A percentile compares a stretch with the other conserved stretches of the same genome.
Evolutionary conservation across 2,113 vertebrate genomes (phyloP).

Genomic region (Gallinago media): DNA sequence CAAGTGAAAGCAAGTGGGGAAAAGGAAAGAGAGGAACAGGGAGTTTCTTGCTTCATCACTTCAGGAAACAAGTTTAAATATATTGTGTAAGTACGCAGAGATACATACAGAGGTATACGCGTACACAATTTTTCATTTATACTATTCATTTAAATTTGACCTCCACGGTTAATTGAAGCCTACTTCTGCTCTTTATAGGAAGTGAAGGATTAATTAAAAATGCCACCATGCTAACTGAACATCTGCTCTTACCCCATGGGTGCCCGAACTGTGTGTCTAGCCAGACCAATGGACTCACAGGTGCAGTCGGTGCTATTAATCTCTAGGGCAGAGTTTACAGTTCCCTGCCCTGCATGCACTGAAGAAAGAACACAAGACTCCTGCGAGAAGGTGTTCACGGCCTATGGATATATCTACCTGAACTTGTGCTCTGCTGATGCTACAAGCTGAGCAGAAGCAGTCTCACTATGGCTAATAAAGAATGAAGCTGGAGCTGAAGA

Average conservation of each 20-base stretch:
- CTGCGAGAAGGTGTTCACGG: fast-evolving
- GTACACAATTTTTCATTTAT: not conserved
- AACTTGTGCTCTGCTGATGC: not conserved
- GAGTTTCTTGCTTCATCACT: not conserved
- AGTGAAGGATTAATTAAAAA: not conserved
- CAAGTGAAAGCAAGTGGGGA: not conserved
- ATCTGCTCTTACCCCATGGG: fast-evolving
- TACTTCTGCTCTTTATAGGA: not conserved
- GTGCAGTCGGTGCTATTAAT: not conserved
- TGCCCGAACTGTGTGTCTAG: not conserved
- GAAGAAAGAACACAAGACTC: not conserved
- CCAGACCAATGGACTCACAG: not conserved
- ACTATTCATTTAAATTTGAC: not conserved
- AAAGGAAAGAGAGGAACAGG: not conserved
- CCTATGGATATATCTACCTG: not conserved
- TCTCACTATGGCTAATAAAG: not conserved
- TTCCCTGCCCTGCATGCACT: not conserved
- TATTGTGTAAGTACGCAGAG: not conserved
- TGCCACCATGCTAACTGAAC: not conserved
- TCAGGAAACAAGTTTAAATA: not conserved
- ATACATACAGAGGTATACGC: not conserved
- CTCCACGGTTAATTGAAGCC: not conserved
- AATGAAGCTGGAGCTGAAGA: not conserved
- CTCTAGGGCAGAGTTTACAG: not conserved
- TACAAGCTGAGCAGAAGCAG: fast-evolving